Evolutionary conservation across 2,888 invertebrate species (phyloP), one percentile per base, ranked within the genome.

Genomic region (Auanema sp.): DNA sequence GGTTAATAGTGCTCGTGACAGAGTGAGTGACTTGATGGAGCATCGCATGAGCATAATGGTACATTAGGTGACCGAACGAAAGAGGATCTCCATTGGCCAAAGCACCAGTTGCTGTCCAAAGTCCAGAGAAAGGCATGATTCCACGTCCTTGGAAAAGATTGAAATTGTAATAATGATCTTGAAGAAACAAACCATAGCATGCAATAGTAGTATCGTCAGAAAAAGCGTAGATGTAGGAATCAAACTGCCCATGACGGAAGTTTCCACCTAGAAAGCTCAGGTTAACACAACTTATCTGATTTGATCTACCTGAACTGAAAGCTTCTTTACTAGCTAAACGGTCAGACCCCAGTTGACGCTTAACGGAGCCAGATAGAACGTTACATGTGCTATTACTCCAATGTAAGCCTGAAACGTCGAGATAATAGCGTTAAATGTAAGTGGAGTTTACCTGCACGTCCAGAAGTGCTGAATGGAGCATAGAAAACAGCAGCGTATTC

Each of bases 331-430:
- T 61, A 41, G 47, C 57, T 10, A 63, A 43, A 14, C 63, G 64
- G 10, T 56, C 60, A 16, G 57, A 61, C 49, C 75, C 67, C 40
- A 63, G 56, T 53, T 65, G 63, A n/a, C 82, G 69, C 3, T 56
- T 24, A 16, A 81, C 75, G n/a, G 70, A 65, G n/a, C 83, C 83
- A 12, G 71, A 64, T n/a, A 83, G 57, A 10, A 83, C 80, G 3
- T 81, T 80, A 71, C 83, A 83, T 5, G 83, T 78, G 24, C 68
- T 64, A 66, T 83, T 83, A 56, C 71, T 66, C 81, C 81, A 83
- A 60, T 83, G 83, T 50, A 83, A 53, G 16, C 83, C 82, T 79
- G 47, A 24, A 60, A 58, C n/a, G n/a, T n/a, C n/a, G n/a, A n/a
- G n/a, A n/a, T n/a, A n/a, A n/a, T n/a, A 23, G 33, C 10, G 65